Conservation (phyloP, 2,888 invertebrate genomes). For the Papilio gigon region DNA sequence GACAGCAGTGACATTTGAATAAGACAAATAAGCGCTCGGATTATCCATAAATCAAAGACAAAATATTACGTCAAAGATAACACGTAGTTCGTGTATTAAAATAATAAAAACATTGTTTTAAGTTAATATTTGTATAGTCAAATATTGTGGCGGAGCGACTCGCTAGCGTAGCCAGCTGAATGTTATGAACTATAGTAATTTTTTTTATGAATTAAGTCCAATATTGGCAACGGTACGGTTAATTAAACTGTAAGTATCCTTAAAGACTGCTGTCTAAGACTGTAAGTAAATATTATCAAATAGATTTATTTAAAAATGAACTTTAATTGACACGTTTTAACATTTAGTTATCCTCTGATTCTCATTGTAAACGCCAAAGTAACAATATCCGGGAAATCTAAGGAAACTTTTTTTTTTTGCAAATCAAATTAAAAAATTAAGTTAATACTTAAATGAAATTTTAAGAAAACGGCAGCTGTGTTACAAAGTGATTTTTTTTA, state of each 20-base stretch:
- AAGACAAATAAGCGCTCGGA: no score
- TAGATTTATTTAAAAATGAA: neutral
- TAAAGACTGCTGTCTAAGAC: conserved; percentile 3
- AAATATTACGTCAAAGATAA: neutral
- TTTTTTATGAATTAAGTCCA: neutral
- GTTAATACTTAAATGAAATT: neutral
- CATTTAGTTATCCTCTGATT: no score
- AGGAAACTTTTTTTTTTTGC: no score
- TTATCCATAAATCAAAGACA: neutral
- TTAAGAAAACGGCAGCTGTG: neutral
- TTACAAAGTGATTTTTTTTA: conserved; percentile 30
- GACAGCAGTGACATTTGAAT: no score
- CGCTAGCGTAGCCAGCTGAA: neutral
- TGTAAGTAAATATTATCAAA: neutral
- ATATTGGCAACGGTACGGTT: neutral
- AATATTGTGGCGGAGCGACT: neutral
- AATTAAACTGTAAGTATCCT: neutral
- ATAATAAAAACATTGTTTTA: neutral
- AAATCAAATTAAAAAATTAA: neutral
- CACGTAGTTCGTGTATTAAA: neutral
- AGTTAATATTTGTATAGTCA: neutral
- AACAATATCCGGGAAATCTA: no score
- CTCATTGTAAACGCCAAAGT: no score
- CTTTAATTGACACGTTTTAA: neutral
- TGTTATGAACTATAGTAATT: neutral